A percentile compares a stretch with the other conserved stretches of the same genome.
phyloP scores from a whole-genome alignment of 2,113 vertebrate species.

The Pristiophorus japonicus region DNA sequence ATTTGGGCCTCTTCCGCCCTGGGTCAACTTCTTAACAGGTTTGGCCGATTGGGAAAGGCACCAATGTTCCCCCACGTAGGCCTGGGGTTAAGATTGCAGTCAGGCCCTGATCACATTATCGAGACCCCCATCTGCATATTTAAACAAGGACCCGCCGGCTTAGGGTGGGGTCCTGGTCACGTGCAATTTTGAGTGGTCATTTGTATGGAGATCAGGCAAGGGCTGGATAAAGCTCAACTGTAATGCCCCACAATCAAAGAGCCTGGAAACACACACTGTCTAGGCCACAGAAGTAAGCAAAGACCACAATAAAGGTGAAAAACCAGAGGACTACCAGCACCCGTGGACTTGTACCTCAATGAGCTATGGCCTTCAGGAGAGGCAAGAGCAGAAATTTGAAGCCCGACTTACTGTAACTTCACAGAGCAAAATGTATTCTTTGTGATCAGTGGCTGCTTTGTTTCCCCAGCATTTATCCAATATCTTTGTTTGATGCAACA shows the following conservation, averaged over 20 bases:
- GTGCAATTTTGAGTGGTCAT: no score
- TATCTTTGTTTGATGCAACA: no score
- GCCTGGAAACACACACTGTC: no score
- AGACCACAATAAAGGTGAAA: no score
- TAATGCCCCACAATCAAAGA: no score
- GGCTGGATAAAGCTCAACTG: no score
- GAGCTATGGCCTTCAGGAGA: no score
- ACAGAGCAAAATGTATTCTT: neutral
- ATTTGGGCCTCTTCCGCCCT: neutral
- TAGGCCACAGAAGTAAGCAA: no score
- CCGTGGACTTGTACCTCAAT: no score
- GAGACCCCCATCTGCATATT: neutral
- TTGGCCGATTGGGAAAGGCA: neutral
- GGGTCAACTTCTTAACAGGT: neutral
- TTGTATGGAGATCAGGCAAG: no score
- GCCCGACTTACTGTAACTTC: neutral
- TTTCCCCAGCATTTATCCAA: neutral
- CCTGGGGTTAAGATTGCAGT: neutral
- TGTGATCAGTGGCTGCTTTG: neutral
- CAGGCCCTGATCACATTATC: neutral
- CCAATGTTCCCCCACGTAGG: neutral
- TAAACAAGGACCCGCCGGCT: neutral
- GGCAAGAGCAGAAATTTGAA: neutral
- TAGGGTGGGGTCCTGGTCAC: neutral
- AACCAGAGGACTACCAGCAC: no score